Conservation (phyloP, 2,113 vertebrate species). For the Xenopus laevis region DNA sequence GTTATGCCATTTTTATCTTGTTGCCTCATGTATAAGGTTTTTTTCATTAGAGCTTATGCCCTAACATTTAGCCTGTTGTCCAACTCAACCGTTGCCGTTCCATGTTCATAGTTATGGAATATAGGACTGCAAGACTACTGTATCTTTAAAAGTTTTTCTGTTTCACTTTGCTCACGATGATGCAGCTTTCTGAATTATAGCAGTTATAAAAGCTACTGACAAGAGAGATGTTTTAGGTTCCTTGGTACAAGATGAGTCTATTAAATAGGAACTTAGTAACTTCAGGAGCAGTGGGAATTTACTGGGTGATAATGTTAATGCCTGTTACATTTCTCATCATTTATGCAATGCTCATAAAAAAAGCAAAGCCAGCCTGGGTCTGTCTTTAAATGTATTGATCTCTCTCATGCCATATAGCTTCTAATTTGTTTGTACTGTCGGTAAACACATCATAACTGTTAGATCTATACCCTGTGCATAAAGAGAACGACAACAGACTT, state of each 20-base stretch:
- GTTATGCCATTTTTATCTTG: too few species aligned
- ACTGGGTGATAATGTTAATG: constrained; percentile 45
- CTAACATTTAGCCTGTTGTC: too few species aligned
- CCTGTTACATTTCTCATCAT: constrained; percentile 41
- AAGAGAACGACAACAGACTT: neutral
- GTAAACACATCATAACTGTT: constrained; percentile 20
- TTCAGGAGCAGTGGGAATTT: constrained; percentile 48
- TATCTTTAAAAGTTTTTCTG: too few species aligned
- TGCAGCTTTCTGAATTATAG: constrained; percentile 51
- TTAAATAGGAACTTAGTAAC: constrained; percentile 45
- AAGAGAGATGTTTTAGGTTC: constrained; percentile 40
- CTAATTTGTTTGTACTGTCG: constrained; percentile 11
- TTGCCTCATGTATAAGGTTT: too few species aligned
- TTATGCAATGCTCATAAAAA: constrained; percentile 10
- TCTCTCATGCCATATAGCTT: constrained; percentile 26
- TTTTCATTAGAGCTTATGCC: too few species aligned
- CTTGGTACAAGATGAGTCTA: constrained; percentile 47
- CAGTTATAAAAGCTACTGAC: constrained; percentile 53
- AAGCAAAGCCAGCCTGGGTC: neutral
- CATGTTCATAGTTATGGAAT: too few species aligned
- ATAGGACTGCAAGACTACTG: too few species aligned
- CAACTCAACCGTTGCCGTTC: too few species aligned
- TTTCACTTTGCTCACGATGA: constrained; percentile 6
- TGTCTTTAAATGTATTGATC: constrained; percentile 30
- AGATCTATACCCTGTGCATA: neutral